These are phyloP conservation scores for Andrena minutula DNA, from an alignment of 2,888 invertebrate species.

Conservation along the genomic window DNA sequence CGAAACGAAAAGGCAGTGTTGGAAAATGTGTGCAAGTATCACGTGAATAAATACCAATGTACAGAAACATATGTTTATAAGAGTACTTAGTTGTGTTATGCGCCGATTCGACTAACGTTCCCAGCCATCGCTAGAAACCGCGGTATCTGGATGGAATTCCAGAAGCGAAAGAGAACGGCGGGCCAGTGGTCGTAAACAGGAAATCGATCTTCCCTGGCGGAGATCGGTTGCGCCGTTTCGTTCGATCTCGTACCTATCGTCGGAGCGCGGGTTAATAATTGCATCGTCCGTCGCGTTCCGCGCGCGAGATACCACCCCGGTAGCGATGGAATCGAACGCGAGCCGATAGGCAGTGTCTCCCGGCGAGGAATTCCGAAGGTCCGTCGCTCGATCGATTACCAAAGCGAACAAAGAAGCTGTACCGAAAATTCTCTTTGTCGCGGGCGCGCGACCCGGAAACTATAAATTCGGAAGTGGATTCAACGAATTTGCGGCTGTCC, in stretches of 20 bases:
- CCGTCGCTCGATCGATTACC: no score
- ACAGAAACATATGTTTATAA: not conserved
- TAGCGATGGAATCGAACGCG: conserved; percentile 1
- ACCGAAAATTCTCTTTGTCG: conserved; percentile 23
- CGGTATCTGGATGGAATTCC: conserved; percentile 63
- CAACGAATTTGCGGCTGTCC: conserved; percentile 58
- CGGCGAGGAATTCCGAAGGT: not conserved
- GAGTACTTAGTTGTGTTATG: not conserved
- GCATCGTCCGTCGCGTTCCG: conserved; percentile 20
- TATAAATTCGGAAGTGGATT: conserved; percentile 48
- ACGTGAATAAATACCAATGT: conserved; percentile 41
- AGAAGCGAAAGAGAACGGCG: conserved; percentile 64
- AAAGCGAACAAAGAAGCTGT: not conserved
- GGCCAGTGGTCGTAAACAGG: conserved; percentile 70
- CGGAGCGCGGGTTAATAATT: conserved; percentile 56
- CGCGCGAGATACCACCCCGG: not conserved
- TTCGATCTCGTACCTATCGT: conserved; percentile 64
- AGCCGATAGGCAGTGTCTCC: not conserved
- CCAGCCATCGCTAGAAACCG: conserved; percentile 59
- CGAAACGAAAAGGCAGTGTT: not conserved
- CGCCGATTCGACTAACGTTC: conserved; percentile 17
- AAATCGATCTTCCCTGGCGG: conserved; percentile 76
- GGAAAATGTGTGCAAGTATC: conserved; percentile 7
- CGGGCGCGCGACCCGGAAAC: conserved; percentile 36
- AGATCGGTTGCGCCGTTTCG: conserved; percentile 75